Conservation (phyloP, 2,797 vertebrate species). For the Pangasius sanitwongsei region DNA sequence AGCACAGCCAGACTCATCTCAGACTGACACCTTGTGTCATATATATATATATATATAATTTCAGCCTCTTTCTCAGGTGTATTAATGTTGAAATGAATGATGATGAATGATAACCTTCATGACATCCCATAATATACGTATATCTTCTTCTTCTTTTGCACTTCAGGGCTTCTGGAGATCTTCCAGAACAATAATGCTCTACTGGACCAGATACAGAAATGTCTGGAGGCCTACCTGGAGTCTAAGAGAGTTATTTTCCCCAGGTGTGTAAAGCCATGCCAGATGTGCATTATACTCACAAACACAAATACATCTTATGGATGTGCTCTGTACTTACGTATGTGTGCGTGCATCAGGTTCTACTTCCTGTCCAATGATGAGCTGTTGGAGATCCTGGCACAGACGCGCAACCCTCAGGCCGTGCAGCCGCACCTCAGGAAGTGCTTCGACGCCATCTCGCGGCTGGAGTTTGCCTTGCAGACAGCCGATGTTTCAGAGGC, state of each 20-base stretch:
- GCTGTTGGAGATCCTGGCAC: conserved; percentile 85
- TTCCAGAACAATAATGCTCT: conserved; percentile 84
- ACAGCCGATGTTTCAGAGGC: conserved; percentile 56
- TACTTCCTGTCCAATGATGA: conserved; percentile 89
- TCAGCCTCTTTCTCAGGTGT: neutral
- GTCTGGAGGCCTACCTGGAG: conserved; percentile 86
- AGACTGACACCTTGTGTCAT: neutral
- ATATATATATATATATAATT: neutral
- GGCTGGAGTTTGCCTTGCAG: conserved; percentile 79
- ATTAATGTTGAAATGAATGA: neutral
- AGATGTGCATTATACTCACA: neutral
- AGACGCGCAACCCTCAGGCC: conserved; percentile 85
- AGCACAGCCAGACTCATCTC: neutral
- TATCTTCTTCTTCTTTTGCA: neutral
- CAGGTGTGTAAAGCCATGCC: conserved; percentile 68
- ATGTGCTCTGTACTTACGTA: neutral
- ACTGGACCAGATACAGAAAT: conserved; percentile 87
- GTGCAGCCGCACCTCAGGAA: conserved; percentile 87
- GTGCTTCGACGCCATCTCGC: conserved; percentile 84
- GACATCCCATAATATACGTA: neutral
- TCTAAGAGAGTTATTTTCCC: conserved; percentile 88
- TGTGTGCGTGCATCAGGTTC: conserved; percentile 72
- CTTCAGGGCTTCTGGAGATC: conserved; percentile 78
- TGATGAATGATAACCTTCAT: neutral
- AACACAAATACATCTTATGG: conserved; percentile 3